Evolutionary conservation across 1,140 invertebrate genomes (phyloP).

Genomic region (Drosophila seguyi): DNA sequence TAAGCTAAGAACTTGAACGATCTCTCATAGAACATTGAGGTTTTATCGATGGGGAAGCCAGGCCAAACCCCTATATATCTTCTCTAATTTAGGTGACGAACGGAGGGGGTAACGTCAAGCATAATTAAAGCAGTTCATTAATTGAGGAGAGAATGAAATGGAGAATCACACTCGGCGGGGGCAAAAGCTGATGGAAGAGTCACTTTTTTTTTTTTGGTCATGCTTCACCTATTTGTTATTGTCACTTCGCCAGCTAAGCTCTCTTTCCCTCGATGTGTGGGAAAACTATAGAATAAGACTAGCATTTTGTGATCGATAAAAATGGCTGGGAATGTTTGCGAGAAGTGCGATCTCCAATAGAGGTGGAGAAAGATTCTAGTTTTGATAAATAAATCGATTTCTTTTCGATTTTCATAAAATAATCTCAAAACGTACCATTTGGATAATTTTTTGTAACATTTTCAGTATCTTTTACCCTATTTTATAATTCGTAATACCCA

Average conservation of each 20-base stretch:
- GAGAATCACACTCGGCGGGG: conserved; percentile 25
- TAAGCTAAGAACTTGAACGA: conserved; percentile 31
- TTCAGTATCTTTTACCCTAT: neutral
- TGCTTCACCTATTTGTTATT: conserved; percentile 34
- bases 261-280: neutral
- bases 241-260: neutral
- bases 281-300: conserved; percentile 2
- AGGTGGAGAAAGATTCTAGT: neutral
- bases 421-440: neutral
- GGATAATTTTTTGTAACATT: neutral
- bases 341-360: neutral
- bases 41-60: conserved; percentile 15
- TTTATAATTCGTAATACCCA: neutral
- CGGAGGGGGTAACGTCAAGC: conserved; percentile 25
- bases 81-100: conserved; percentile 36
- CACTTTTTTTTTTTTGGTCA: conserved; percentile 20
- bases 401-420: no score
- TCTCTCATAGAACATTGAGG: neutral
- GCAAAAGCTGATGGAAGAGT: conserved; percentile 7
- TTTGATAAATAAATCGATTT: no score
- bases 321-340: neutral
- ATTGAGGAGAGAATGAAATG: conserved; percentile 18
- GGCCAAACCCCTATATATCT: neutral
- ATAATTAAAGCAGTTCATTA: conserved; percentile 58
- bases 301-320: conserved; percentile 11